Evolutionary conservation across 2,797 vertebrate genomes (phyloP), one percentile per base, ranked within the genome.

Genomic region (Orientallactaga sibirica): DNA sequence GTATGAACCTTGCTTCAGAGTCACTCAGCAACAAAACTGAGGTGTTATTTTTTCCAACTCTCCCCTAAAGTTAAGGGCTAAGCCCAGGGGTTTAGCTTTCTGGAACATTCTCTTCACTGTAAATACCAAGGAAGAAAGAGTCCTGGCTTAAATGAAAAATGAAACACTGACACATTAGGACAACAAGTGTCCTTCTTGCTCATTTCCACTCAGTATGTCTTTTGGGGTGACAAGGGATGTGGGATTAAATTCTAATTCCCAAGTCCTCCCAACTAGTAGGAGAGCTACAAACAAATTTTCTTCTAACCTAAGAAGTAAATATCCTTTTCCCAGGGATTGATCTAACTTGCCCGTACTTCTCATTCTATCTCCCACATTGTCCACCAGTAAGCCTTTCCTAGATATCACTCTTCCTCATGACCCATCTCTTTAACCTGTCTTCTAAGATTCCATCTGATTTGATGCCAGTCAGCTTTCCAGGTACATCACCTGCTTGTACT

Each of bases 371-470:
- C 85, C 7, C 48, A 77, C 18, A 58, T 70, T 33, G 41, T 81
- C 37, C 20, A 12, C 18, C 77, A 82, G 52, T 87, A 80, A 94
- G 7, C 10, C 37, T 88, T 92, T 84, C 74, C 19, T 79, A 37
- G 58, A 89, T 71, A 29, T n/a, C 79, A 48, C 24, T 89, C 22
- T 64, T 94, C 41, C 25, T 9, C 22, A 33, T 64, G 61, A 18
- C 16, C 33, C 33, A 48, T 80, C 70, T 90, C 24, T 55, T 68
- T 85, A 41, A 27, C 16, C n/a, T 64, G 29, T 74, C 20, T 67
- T 92, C 88, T 90, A 93, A 95, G 86, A 79, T 82, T 88, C 33
- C 2, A 75, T 93, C 22, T 89, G 37, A 77, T 92, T 92, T 87
- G 41, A 91, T 92, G 94, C 43, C 41, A 94, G 66, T 66, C 48